Percentiles rank a stretch among this genome's conserved stretches.
Evolutionary conservation across 2,888 invertebrate species (phyloP).

Genomic region (Andrena fulva): DNA sequence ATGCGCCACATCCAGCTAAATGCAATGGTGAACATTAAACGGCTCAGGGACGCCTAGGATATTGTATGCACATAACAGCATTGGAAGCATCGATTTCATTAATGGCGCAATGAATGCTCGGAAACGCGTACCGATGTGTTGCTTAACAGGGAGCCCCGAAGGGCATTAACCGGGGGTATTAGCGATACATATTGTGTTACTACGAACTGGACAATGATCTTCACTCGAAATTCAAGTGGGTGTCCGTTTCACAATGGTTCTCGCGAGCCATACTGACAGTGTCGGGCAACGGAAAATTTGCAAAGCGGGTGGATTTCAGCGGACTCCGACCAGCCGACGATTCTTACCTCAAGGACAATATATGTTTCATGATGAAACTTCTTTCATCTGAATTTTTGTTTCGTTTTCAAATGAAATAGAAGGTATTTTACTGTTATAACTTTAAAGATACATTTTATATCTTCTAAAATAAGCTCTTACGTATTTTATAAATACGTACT

Average conservation of each 20-base stretch:
- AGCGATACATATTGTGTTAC: constrained; percentile 1
- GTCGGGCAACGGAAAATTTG: too few species aligned
- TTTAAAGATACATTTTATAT: too few species aligned
- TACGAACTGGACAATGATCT: constrained; percentile 11
- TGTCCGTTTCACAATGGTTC: neutral
- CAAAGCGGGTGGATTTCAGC: too few species aligned
- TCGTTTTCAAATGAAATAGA: too few species aligned
- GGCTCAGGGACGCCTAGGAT: neutral
- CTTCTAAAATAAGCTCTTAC: too few species aligned
- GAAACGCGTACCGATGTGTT: constrained; percentile 12
- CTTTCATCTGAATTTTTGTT: too few species aligned
- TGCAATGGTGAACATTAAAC: constrained; percentile 1
- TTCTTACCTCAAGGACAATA: too few species aligned
- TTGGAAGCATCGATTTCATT: constrained; percentile 16
- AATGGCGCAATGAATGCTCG: constrained; percentile 17
- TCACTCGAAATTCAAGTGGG: neutral
- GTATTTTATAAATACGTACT: too few species aligned
- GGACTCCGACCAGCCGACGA: too few species aligned
- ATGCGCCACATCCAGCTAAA: neutral
- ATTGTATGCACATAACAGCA: neutral
- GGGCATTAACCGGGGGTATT: neutral
- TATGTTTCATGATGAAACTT: too few species aligned
- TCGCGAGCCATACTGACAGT: too few species aligned
- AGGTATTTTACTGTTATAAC: too few species aligned
- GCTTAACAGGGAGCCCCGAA: neutral